Evolutionary conservation across 2,797 vertebrate genomes (phyloP).

Genomic region (Melanotaenia boesemani): DNA sequence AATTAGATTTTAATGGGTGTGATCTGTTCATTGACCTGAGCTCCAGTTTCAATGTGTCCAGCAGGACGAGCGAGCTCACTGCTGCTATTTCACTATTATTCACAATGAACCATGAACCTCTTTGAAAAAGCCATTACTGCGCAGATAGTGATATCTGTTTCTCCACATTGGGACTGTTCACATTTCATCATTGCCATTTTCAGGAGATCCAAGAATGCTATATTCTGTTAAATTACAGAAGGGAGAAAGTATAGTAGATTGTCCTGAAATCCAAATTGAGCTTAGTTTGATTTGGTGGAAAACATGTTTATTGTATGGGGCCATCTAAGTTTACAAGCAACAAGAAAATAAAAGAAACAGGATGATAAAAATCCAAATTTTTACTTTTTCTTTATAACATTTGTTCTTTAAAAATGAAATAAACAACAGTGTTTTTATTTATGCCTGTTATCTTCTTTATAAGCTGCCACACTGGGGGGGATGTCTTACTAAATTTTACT

Average conservation of each 20-base stretch:
- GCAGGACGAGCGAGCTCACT: slow-evolving; percentile 51
- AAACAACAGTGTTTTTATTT: no score
- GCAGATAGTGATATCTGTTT: slow-evolving; percentile 61
- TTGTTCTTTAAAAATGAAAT: no score
- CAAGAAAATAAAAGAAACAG: no score
- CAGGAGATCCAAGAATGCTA: slow-evolving; percentile 61
- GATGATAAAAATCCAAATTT: no score
- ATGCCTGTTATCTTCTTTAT: no score
- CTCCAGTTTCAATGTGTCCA: slow-evolving; percentile 64
- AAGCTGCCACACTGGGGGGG: no score
- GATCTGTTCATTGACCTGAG: slow-evolving; percentile 47
- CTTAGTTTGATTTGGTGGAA: background rate
- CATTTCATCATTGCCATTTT: slow-evolving; percentile 69
- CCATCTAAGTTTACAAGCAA: no score
- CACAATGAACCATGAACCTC: slow-evolving; percentile 68
- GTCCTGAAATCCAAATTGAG: slow-evolving; percentile 25
- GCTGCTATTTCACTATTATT: slow-evolving; percentile 62
- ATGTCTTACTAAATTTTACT: no score
- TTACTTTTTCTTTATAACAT: no score
- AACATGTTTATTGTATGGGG: no score
- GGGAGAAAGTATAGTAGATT: slow-evolving; percentile 10
- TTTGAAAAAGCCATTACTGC: slow-evolving; percentile 68
- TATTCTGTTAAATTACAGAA: background rate
- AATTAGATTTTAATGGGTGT: slow-evolving; percentile 43
- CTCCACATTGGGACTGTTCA: slow-evolving; percentile 64